A percentile compares a stretch with the other conserved stretches of the same genome.
Conservation (phyloP, 1,140 invertebrate species). For the Manduca sexta region DNA sequence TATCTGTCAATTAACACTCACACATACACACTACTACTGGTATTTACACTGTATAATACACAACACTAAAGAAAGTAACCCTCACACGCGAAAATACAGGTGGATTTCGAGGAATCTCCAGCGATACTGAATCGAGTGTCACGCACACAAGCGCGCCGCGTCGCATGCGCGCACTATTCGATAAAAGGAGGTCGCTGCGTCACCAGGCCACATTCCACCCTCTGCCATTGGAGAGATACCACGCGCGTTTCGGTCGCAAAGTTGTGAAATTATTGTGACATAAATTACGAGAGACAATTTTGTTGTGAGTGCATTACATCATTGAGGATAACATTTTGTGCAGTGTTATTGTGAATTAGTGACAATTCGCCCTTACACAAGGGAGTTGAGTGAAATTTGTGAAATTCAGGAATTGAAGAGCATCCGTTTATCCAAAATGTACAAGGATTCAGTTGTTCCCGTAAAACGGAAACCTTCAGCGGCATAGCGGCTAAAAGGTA, state of each 20-base stretch:
- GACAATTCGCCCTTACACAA: constrained; percentile 36
- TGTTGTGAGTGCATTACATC: constrained; percentile 18
- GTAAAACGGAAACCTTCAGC: constrained; percentile 57
- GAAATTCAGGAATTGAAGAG: constrained; percentile 49
- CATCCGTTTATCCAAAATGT: constrained; percentile 55
- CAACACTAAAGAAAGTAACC: not conserved
- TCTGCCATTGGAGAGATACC: constrained; percentile 23
- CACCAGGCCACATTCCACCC: constrained; percentile 33
- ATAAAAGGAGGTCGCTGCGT: constrained; percentile 29
- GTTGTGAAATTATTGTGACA: constrained; percentile 68
- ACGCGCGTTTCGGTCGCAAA: constrained; percentile 31
- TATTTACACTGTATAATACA: constrained; percentile 1
- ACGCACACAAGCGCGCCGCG: constrained; percentile 35
- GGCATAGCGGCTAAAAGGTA: constrained; percentile 62
- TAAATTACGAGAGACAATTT: constrained; percentile 29
- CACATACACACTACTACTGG: constrained; percentile 6
- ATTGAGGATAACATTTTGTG: constrained; percentile 15
- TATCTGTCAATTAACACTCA: constrained; percentile 4
- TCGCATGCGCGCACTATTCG: constrained; percentile 29
- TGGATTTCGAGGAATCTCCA: constrained; percentile 47
- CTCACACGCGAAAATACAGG: constrained; percentile 17
- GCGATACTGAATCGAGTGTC: constrained; percentile 26
- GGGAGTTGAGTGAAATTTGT: constrained; percentile 45
- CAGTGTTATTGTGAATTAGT: constrained; percentile 34
- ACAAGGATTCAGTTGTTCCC: constrained; percentile 56